Base-by-base conservation (phyloP, 2,797 vertebrate species). In the Cichlasoma orientale region DNA sequence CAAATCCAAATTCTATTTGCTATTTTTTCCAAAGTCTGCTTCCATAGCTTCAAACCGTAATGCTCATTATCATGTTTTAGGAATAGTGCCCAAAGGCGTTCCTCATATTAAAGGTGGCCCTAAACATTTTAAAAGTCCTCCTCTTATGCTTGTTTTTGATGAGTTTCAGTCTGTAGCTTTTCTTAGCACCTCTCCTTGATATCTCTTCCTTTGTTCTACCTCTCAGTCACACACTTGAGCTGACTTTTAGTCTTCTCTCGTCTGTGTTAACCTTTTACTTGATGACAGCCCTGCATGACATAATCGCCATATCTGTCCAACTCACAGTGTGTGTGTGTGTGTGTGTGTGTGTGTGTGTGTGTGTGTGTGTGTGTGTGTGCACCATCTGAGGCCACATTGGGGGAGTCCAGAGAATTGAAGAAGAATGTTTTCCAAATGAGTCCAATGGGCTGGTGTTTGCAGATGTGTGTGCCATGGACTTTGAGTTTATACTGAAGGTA, bases 401-500 rank as follows among this genome's bases (percentile, higher is more conserved):
- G 72, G 41, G 61, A 19, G 57, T 36, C 27, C 5, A 31, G 78
- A 19, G 8, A 4, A 38, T 87, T 79, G 80, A 75, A 86, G n/a
- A 80, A 55, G 75, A 53, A 38, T 14, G 11, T 58, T 78, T 68
- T 61, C 55, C 18, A 21, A 29, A 50, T 68, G 57, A 57, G 66
- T 23, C 47, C 47, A 11, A 3, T 56, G 21, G 10, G 19, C n/a
- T 19, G 57, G 25, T 55, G 74, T 75, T 70, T 44, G 38, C 73
- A 68, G 54, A 56, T 79, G 79, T 77, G 73, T 27, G 52, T 6
- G 10, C 16, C 21, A 94, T 94, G 93, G 93, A 94, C 79, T 89
- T 93, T 81, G 93, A 93, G 31, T 83, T 90, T 53, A 80, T 94
- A 36, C 61, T 94, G 54, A 88, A 59, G 7, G 82, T 93, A 69